These are phyloP conservation scores for Pygocentrus nattereri DNA, from an alignment of 2,797 vertebrate genomes.

Conservation along the genomic window DNA sequence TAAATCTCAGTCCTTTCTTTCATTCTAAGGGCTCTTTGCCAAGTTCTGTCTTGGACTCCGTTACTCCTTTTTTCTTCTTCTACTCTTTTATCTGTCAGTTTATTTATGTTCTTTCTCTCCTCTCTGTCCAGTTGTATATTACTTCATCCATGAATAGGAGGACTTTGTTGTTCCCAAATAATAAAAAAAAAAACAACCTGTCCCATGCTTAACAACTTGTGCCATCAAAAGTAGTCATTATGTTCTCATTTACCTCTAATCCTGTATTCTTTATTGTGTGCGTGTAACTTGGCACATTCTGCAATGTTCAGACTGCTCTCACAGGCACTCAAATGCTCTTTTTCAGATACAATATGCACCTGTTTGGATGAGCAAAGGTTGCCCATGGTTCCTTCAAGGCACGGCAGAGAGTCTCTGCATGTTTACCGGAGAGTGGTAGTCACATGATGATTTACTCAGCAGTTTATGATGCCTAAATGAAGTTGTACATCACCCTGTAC, in stretches of 20 bases:
- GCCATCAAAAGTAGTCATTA: background rate
- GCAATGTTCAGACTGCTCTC: background rate
- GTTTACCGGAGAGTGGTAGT: background rate
- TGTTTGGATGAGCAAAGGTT: background rate
- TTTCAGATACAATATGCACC: background rate
- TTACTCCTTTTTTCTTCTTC: background rate
- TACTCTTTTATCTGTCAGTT: background rate
- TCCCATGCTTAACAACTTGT: background rate
- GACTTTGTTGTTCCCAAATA: background rate
- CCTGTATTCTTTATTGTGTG: background rate
- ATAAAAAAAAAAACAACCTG: background rate
- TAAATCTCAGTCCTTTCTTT: background rate
- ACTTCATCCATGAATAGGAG: background rate
- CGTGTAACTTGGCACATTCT: background rate
- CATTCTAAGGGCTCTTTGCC: background rate
- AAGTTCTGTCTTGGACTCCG: background rate
- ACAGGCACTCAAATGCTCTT: background rate
- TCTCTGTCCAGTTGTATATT: background rate
- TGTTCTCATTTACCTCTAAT: conserved; percentile 7
- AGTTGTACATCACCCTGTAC: background rate
- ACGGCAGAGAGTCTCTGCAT: background rate
- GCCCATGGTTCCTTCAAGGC: background rate
- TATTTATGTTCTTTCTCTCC: background rate
- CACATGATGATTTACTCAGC: background rate
- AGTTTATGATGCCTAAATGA: background rate